Conservation (phyloP, 1,140 invertebrate species). For the Orius insidiosus region DNA sequence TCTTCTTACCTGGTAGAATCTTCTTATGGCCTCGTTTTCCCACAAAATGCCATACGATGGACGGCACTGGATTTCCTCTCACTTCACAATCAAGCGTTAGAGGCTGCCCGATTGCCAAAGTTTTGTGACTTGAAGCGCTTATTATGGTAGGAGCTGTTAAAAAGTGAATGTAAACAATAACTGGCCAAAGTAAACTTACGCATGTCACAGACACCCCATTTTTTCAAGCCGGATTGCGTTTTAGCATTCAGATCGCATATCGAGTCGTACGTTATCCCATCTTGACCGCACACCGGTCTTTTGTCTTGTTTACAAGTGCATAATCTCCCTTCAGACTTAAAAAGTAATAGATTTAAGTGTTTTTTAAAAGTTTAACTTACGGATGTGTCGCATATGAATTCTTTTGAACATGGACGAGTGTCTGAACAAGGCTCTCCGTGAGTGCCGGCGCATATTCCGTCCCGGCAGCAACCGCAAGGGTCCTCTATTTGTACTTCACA, state of each 20-base stretch:
- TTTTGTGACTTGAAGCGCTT: constrained; percentile 21
- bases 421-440: too few relatives aligned
- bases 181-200: neutral
- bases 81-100: constrained; percentile 42
- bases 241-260: constrained; percentile 35
- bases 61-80: constrained; percentile 40
- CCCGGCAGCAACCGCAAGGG: too few relatives aligned
- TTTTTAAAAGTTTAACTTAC: too few relatives aligned
- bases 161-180: constrained; percentile 3
- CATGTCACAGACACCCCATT: constrained; percentile 33
- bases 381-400: too few relatives aligned
- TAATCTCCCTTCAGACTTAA: constrained; percentile 31
- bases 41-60: constrained; percentile 40
- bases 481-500: too few relatives aligned
- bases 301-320: constrained; percentile 29
- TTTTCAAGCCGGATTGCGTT: constrained; percentile 22
- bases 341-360: too few relatives aligned
- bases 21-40: constrained; percentile 27
- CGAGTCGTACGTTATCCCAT: constrained; percentile 37
- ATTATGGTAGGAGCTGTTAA: constrained; percentile 26
- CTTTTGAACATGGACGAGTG: too few relatives aligned
- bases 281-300: constrained; percentile 35
- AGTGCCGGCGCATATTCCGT: too few relatives aligned
- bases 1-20: constrained; percentile 35
- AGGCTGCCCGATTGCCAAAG: constrained; percentile 29